A percentile compares a stretch with the other conserved stretches of the same genome.
phyloP scores from a whole-genome alignment of 30 jellyfish, hydroid and myxozoan genomes.

The Sanderia malayensis region DNA sequence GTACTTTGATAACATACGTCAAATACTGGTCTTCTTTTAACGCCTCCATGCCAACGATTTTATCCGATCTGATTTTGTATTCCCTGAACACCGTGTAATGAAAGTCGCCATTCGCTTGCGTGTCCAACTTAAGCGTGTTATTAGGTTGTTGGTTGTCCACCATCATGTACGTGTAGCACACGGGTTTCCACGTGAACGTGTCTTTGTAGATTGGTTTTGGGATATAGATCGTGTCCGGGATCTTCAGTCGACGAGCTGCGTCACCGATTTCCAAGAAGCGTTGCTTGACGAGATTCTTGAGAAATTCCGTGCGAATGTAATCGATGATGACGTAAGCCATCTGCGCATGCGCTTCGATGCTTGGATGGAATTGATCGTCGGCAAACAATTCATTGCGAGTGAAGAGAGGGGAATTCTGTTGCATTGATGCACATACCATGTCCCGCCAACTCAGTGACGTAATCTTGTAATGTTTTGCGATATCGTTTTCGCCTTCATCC shows the following conservation, averaged over 20 bases:
- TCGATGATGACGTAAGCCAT: conserved; percentile 93
- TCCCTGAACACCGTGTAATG: conserved; percentile 88
- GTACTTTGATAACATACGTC: conserved; percentile 69
- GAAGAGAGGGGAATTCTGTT: conserved; percentile 85
- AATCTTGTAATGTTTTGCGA: conserved; percentile 95
- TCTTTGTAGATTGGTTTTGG: conserved; percentile 89
- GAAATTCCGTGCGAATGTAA: conserved; percentile 96
- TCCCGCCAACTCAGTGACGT: conserved; percentile 98
- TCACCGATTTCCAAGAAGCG: conserved; percentile 87
- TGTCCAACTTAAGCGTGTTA: conserved; percentile 76
- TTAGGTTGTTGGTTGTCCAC: conserved; percentile 92
- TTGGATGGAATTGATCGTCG: conserved; percentile 97
- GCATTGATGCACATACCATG: conserved; percentile 92
- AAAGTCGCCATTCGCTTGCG: conserved; percentile 75
- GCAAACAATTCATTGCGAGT: conserved; percentile 89
- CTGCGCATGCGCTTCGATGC: conserved; percentile 97
- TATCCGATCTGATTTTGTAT: conserved; percentile 94
- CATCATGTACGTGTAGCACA: conserved; percentile 92
- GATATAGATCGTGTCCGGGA: conserved; percentile 86
- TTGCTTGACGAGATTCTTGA: conserved; percentile 92
- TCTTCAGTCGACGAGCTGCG: conserved; percentile 87
- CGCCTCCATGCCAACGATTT: conserved; percentile 96
- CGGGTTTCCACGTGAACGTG: conserved; percentile 95
- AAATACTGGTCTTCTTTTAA: conserved; percentile 76
- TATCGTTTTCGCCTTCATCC: conserved; percentile 96